Base-by-base conservation (phyloP, 2,113 vertebrate species). In the Callionymus lyra region DNA sequence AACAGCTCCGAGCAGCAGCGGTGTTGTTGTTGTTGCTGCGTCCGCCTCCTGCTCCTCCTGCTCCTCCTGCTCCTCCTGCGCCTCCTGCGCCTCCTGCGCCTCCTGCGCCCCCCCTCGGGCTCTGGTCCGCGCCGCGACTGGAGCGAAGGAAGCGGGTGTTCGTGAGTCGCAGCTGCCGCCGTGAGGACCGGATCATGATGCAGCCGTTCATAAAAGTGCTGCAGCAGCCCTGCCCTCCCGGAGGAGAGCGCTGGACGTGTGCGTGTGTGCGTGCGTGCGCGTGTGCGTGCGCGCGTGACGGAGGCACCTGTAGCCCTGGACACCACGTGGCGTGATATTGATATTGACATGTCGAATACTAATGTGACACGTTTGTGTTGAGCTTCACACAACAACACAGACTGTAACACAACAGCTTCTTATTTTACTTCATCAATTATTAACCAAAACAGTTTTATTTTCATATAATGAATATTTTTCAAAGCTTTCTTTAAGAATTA, bases 291-390 rank as follows among this genome's bases (percentile, higher is more conserved):
- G 17, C 9, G 45, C 12, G 12, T 43, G 17, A 14, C 15, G 6
- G n/a, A 11, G 11, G 43, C 68, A 72, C 68, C 70, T 76, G 75
- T 78, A 67, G 53, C 63, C 51, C n/a, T 34, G 38, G n/a, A 46
- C 52, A 63, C 60, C 79, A 79, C 73, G 76, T 73, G 76, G 64
- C 50, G 64, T 65, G 57, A 62, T 63, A 71, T 73, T n/a, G 69
- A 63, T 69, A 60, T 70, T 79, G 68, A 63, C 57, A 17, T 12
- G 14, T 31, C 44, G 38, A 32, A 69, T 18, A 17, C 48, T 54
- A 56, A 44, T 63, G 47, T 34, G 8, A 8, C 21, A 8, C 8
- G 21, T 27, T 27, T 27, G 8, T 27, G 21, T 27, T n/a, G 21
- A 27, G 21, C 21, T 4, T 27, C 8, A 27, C 21, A 27, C 21